Evolutionary conservation across 2,113 vertebrate species (phyloP).

Genomic region (Lepus timidus): DNA sequence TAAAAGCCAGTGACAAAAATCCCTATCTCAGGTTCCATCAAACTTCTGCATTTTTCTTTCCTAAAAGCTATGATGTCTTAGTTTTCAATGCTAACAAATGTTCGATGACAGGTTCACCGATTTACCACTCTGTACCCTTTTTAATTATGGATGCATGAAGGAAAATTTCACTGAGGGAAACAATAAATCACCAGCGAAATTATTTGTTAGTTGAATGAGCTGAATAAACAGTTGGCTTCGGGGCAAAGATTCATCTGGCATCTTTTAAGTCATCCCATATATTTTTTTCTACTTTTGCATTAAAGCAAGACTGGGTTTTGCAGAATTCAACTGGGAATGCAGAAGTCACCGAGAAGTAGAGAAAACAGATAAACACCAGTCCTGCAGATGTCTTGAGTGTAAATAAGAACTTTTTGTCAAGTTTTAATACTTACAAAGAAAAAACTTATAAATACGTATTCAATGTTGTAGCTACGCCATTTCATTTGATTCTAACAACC

Average conservation of each 20-base stretch:
- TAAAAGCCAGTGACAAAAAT: slow-evolving; percentile 36
- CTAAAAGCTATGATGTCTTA: slow-evolving; percentile 48
- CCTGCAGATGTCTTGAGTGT: not conserved
- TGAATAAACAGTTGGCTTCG: slow-evolving; percentile 74
- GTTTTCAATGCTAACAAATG: slow-evolving; percentile 59
- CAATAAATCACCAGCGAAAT: slow-evolving; percentile 71
- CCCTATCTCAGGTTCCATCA: not conserved
- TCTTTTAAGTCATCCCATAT: slow-evolving; percentile 13
- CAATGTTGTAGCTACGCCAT: not conserved
- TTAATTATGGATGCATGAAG: slow-evolving; percentile 73
- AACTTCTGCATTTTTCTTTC: slow-evolving; percentile 43
- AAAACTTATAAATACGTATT: not conserved
- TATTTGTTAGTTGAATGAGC: slow-evolving; percentile 67
- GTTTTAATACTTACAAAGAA: not conserved
- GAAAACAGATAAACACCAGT: not conserved
- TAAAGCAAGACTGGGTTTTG: not conserved
- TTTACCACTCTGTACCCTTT: slow-evolving; percentile 69
- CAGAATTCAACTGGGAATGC: not conserved
- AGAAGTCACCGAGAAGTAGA: not conserved
- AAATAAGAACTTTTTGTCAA: not conserved
- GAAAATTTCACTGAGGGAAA: slow-evolving; percentile 68
- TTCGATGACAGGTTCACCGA: slow-evolving; percentile 49
- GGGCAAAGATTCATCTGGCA: slow-evolving; percentile 61
- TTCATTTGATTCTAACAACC: not conserved
- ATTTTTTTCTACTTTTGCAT: slow-evolving; percentile 42